Conservation (phyloP, 1,140 invertebrate genomes). For the Diprion similis region DNA sequence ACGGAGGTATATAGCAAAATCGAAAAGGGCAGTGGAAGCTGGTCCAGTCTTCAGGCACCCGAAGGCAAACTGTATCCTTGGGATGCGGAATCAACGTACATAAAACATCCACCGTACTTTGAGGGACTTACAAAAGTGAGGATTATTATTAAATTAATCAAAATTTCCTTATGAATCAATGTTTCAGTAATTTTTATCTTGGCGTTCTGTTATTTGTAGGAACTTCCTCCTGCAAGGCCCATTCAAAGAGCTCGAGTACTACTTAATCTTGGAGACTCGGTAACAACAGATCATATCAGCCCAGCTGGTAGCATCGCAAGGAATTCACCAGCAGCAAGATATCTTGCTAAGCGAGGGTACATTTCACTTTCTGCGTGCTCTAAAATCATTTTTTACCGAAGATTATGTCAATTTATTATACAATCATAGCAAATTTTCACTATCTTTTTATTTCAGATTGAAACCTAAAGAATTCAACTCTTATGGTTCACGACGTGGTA, state of each 20-base stretch:
- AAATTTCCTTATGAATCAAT: slow-evolving; percentile 25
- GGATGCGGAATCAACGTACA: slow-evolving; percentile 92
- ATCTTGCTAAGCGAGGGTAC: slow-evolving; percentile 78
- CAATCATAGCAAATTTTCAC: neutral
- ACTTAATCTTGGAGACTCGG: slow-evolving; percentile 90
- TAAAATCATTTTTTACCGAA: slow-evolving; percentile 8
- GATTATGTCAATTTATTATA: neutral
- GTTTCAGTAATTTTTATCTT: slow-evolving; percentile 10
- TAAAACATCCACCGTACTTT: slow-evolving; percentile 98
- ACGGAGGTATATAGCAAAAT: slow-evolving; percentile 90
- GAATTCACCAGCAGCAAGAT: slow-evolving; percentile 92
- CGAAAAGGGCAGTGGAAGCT: slow-evolving; percentile 83
- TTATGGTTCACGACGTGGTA: slow-evolving; percentile 95
- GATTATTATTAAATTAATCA: slow-evolving; percentile 19
- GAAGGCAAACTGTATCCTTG: slow-evolving; percentile 89
- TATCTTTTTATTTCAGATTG: slow-evolving; percentile 66
- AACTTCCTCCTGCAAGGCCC: slow-evolving; percentile 64
- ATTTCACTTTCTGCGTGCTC: slow-evolving; percentile 32
- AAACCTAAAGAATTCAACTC: slow-evolving; percentile 97
- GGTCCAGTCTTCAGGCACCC: slow-evolving; percentile 85
- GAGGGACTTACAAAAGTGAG: slow-evolving; percentile 78
- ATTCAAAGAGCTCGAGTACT: slow-evolving; percentile 78
- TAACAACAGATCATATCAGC: slow-evolving; percentile 98
- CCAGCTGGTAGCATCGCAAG: slow-evolving; percentile 97
- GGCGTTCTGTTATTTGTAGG: slow-evolving; percentile 48